Conservation (phyloP, 2,797 vertebrate genomes). For the Serranus cabrilla region DNA sequence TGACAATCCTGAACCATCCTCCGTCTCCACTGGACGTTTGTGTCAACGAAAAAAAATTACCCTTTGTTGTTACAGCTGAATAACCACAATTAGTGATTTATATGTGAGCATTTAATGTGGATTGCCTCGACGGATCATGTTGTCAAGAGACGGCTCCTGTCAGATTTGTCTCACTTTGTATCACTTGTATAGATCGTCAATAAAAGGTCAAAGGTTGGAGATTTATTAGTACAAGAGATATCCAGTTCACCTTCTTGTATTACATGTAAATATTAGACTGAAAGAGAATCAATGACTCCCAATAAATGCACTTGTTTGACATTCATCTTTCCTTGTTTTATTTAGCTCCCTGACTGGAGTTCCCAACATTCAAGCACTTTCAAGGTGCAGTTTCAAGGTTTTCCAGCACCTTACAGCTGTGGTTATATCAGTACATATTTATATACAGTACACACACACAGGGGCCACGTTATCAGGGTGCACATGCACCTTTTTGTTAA, state of each 20-base stretch:
- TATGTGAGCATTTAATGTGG: slow-evolving; percentile 17
- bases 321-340: slow-evolving; percentile 36
- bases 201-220: slow-evolving; percentile 39
- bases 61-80: slow-evolving; percentile 38
- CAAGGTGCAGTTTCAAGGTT: too few species aligned
- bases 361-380: not conserved
- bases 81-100: slow-evolving; percentile 21
- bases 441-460: too few species aligned
- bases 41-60: not conserved
- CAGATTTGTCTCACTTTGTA: slow-evolving; percentile 35
- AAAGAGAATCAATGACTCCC: slow-evolving; percentile 55
- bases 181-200: not conserved
- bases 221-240: slow-evolving; percentile 33
- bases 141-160: slow-evolving; percentile 1
- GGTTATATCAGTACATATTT: too few species aligned
- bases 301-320: slow-evolving; percentile 82
- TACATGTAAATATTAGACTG: slow-evolving; percentile 74
- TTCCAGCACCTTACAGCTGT: too few species aligned
- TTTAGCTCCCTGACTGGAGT: slow-evolving; percentile 6
- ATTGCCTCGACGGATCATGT: slow-evolving; percentile 23
- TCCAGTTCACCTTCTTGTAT: slow-evolving; percentile 51
- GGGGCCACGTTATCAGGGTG: too few species aligned
- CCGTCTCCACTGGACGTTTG: slow-evolving; percentile 28
- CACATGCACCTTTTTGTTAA: too few species aligned
- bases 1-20: slow-evolving; percentile 48